Evolutionary conservation across 2,888 invertebrate genomes (phyloP).

Genomic region (Phania funesta): DNA sequence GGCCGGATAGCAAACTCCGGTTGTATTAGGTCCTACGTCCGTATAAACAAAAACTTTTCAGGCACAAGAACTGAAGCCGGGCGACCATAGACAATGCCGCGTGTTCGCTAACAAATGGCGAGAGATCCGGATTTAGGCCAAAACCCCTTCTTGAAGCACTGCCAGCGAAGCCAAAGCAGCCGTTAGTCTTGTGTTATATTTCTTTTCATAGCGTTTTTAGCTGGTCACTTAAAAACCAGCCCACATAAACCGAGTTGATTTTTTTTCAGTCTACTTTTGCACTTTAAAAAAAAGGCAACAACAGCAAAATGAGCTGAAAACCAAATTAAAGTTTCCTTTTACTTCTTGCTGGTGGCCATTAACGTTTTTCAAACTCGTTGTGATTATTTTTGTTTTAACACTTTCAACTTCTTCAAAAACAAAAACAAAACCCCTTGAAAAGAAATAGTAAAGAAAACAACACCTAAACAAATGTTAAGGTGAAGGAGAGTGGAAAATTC

Average conservation of each 20-base stretch:
- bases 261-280: conserved; percentile 15
- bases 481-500: neutral
- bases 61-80: too few relatives aligned
- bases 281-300: neutral
- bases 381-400: conserved; percentile 34
- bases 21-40: too few relatives aligned
- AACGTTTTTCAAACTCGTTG: neutral
- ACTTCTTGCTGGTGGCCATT: neutral
- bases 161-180: too few relatives aligned
- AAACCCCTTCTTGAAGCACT: too few relatives aligned
- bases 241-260: conserved; percentile 47
- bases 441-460: neutral
- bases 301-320: conserved; percentile 31
- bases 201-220: too few relatives aligned
- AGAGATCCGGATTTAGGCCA: too few relatives aligned
- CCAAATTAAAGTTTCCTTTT: conserved; percentile 51
- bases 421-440: conserved; percentile 3
- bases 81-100: too few relatives aligned
- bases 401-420: conserved; percentile 31
- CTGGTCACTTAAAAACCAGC: neutral
- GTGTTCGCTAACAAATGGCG: too few relatives aligned
- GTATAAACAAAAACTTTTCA: too few relatives aligned
- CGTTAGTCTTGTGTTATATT: too few relatives aligned
- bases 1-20: too few relatives aligned
- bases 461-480: conserved; percentile 29